phyloP scores from a whole-genome alignment of 2,797 vertebrate genomes.

The Tragelaphus oryx region DNA sequence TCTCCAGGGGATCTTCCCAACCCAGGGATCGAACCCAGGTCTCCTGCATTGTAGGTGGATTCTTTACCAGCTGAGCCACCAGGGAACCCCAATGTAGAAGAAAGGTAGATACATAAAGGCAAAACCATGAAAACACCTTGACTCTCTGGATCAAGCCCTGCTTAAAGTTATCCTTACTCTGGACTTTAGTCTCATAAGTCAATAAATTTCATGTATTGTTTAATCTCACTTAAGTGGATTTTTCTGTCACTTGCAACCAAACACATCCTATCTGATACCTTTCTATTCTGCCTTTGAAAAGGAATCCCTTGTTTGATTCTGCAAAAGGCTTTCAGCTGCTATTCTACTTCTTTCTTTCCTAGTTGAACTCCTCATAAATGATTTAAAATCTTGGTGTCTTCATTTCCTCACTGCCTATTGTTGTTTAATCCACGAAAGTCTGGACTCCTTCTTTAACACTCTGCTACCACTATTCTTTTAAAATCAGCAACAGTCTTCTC shows the following conservation, averaged over 20 bases:
- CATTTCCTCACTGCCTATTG: not conserved
- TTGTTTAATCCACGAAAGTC: not conserved
- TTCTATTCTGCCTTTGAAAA: not conserved
- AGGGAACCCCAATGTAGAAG: not conserved
- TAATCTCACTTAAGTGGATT: not conserved
- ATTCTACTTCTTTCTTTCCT: slow-evolving; percentile 21
- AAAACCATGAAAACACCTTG: not conserved
- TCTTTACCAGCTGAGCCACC: not conserved
- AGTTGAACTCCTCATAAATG: slow-evolving; percentile 9
- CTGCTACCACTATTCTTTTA: not conserved
- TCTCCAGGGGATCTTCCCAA: not conserved
- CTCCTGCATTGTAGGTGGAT: not conserved
- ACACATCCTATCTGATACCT: not conserved
- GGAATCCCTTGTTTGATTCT: not conserved
- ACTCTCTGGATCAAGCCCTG: not conserved
- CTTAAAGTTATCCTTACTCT: not conserved
- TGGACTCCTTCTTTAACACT: not conserved
- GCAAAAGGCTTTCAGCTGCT: not conserved
- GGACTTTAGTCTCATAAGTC: not conserved
- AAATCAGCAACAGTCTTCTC: not conserved
- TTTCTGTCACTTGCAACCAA: slow-evolving; percentile 23
- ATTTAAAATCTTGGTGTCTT: slow-evolving; percentile 28
- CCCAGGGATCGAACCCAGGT: not conserved
- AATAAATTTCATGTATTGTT: not conserved
- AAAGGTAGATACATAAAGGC: not conserved